Percentiles rank a stretch among this genome's conserved stretches.
These are phyloP conservation scores for Aphaenogaster floridana DNA, from an alignment of 1,140 invertebrate species.

Conservation along the genomic window DNA sequence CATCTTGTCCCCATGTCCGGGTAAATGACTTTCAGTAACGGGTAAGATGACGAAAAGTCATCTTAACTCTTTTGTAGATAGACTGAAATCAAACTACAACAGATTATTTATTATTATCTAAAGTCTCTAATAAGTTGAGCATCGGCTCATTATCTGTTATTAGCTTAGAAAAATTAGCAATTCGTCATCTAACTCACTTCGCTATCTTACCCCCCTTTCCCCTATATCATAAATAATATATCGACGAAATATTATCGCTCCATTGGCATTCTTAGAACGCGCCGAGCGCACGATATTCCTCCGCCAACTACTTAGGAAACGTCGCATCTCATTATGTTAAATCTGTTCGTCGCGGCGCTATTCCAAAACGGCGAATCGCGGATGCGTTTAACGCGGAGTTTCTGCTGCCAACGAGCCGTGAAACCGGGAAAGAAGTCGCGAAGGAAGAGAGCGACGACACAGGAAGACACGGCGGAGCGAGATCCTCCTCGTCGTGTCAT, in stretches of 20 bases:
- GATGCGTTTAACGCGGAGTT: constrained; percentile 45
- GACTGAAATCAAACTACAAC: no score
- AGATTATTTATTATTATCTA: no score
- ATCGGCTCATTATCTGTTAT: no score
- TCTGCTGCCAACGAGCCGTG: constrained; percentile 52
- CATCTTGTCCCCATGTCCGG: no score
- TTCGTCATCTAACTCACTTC: no score
- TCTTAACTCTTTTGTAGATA: no score
- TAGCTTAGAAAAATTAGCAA: no score
- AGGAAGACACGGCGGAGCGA: not conserved
- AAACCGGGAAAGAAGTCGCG: constrained; percentile 42
- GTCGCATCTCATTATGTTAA: constrained; percentile 50
- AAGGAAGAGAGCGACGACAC: not conserved
- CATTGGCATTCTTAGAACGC: constrained; percentile 34
- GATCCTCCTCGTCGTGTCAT: constrained; percentile 14
- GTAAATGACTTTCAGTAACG: no score
- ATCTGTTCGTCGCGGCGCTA: constrained; percentile 9
- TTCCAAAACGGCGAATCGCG: constrained; percentile 31
- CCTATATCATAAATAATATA: not conserved
- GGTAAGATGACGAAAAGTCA: no score
- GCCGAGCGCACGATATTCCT: not conserved
- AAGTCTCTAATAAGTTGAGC: no score
- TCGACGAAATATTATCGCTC: constrained; percentile 5
- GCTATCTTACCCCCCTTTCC: no score
- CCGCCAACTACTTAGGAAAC: constrained; percentile 37